Conservation (phyloP, 1,140 invertebrate species). For the Diorhabda carinulata region DNA sequence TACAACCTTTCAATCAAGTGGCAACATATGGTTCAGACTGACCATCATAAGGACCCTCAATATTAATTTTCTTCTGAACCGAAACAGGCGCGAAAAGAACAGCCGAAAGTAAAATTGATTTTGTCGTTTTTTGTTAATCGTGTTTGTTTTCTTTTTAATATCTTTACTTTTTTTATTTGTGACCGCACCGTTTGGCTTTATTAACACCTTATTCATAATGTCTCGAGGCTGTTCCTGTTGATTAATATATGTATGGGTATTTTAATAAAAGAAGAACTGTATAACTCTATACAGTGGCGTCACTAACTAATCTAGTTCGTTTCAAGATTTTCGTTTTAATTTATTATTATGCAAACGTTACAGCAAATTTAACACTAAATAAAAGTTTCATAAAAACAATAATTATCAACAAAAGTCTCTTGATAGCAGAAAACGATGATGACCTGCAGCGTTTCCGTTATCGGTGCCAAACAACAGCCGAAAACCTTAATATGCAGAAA, state of each 20-base stretch:
- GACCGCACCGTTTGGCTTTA: not conserved
- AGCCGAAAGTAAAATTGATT: not conserved
- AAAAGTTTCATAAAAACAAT: too few species aligned
- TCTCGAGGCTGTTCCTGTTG: not conserved
- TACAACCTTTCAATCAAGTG: not conserved
- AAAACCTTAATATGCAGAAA: too few species aligned
- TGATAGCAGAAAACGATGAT: too few species aligned
- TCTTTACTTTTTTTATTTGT: not conserved
- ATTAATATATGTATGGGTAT: not conserved
- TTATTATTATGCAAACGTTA: too few species aligned
- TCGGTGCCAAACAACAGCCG: too few species aligned
- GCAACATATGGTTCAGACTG: conserved; percentile 1
- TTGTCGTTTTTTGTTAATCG: not conserved
- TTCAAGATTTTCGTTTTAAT: too few species aligned
- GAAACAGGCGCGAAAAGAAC: not conserved
- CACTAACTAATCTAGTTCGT: too few species aligned
- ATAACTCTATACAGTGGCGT: too few species aligned
- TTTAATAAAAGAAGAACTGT: not conserved
- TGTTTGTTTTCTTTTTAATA: not conserved
- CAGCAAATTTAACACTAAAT: too few species aligned
- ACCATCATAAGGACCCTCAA: not conserved
- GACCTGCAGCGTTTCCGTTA: too few species aligned
- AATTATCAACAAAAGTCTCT: too few species aligned
- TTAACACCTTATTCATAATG: conserved; percentile 1
- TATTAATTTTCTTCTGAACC: conserved; percentile 1